Percentiles rank a stretch among this genome's conserved stretches.
These are phyloP conservation scores for Drosophila watanabei DNA, from an alignment of 1,140 invertebrate species.

Conservation along the genomic window DNA sequence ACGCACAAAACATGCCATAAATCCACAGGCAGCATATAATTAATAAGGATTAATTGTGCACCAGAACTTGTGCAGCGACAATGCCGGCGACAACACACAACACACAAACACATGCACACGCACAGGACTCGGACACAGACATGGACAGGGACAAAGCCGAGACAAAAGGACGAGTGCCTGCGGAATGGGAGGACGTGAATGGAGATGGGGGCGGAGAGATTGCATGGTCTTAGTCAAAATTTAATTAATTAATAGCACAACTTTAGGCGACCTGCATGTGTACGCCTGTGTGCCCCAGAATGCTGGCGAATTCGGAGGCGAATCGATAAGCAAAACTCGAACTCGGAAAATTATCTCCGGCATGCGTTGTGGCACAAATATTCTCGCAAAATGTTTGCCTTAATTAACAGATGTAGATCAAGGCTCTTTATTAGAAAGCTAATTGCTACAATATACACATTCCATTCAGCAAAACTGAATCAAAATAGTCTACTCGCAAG, in stretches of 20 bases:
- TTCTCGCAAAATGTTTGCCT: conserved; percentile 45
- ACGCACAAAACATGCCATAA: conserved; percentile 79
- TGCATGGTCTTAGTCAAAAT: conserved; percentile 60
- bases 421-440: conserved; percentile 43
- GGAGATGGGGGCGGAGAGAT: conserved; percentile 14
- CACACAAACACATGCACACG: conserved; percentile 17
- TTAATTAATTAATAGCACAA: conserved; percentile 83
- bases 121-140: conserved; percentile 10
- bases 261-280: conserved; percentile 53
- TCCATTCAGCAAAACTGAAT: conserved; percentile 5
- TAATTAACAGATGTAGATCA: conserved; percentile 59
- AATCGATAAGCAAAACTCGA: conserved; percentile 51
- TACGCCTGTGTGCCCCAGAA: conserved; percentile 24
- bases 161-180: conserved; percentile 8
- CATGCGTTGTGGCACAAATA: conserved; percentile 37
- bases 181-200: conserved; percentile 9
- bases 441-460: conserved; percentile 32
- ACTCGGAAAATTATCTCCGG: conserved; percentile 36
- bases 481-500: not conserved
- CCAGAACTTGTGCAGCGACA: conserved; percentile 68
- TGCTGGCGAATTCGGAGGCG: conserved; percentile 27
- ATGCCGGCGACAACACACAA: conserved; percentile 43
- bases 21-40: conserved; percentile 78
- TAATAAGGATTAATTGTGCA: conserved; percentile 82
- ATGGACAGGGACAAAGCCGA: conserved; percentile 24